A percentile compares a stretch with the other conserved stretches of the same genome.
phyloP scores from a whole-genome alignment of 2,797 vertebrate species.

The Pelobates cultripes region DNA sequence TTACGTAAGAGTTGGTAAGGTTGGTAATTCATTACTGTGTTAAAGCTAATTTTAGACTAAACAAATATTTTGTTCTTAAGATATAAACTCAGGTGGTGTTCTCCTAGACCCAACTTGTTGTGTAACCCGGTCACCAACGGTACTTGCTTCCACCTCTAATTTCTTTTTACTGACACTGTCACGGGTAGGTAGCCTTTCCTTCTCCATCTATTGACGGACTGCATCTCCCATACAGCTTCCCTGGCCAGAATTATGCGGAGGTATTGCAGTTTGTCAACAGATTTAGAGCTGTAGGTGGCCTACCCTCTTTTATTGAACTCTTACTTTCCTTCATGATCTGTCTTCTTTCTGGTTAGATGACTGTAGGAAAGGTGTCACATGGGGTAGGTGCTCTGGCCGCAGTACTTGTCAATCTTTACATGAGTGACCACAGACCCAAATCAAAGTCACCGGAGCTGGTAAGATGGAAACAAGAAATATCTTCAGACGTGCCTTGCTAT shows the following conservation, averaged over 20 bases:
- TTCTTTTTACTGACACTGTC: neutral
- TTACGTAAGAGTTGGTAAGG: no score
- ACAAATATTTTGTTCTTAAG: no score
- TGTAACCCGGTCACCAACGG: no score
- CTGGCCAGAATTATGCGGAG: neutral
- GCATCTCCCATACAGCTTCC: neutral
- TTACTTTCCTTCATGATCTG: neutral
- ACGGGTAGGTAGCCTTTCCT: no score
- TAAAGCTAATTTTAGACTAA: no score
- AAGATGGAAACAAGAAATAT: constrained; percentile 64
- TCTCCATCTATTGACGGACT: neutral
- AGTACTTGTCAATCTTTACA: constrained; percentile 91
- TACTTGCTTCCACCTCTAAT: neutral
- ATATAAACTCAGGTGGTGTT: no score
- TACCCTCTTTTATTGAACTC: neutral
- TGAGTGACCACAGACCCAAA: constrained; percentile 92
- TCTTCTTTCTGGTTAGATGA: constrained; percentile 75
- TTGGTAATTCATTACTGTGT: no score
- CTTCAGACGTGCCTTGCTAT: no score
- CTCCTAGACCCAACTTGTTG: no score
- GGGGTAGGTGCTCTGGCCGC: constrained; percentile 91
- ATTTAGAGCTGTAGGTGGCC: neutral
- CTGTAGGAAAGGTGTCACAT: constrained; percentile 89
- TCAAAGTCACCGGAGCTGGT: constrained; percentile 78
- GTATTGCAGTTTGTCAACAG: neutral